A percentile compares a stretch with the other conserved stretches of the same genome.
Conservation (phyloP, 2,113 vertebrate species). For the Psilopogon haemacephalus region DNA sequence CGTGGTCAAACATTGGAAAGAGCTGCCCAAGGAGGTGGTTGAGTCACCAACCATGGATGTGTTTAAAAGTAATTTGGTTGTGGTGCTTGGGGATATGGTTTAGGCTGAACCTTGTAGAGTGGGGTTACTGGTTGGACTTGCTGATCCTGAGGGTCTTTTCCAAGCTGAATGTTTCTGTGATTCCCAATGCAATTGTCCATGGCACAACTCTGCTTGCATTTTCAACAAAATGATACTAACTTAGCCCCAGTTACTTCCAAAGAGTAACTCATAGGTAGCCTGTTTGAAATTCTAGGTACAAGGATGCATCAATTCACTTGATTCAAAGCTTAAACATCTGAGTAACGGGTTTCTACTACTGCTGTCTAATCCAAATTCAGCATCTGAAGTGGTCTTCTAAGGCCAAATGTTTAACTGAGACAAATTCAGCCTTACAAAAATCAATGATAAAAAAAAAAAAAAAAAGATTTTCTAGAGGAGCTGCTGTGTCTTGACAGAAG, state of each 20-base stretch:
- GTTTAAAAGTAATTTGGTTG: too few species aligned
- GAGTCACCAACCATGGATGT: too few species aligned
- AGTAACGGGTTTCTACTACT: background rate
- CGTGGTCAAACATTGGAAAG: too few species aligned
- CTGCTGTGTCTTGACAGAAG: background rate
- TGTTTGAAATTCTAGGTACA: background rate
- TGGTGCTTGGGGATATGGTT: too few species aligned
- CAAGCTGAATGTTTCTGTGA: too few species aligned
- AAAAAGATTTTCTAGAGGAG: background rate
- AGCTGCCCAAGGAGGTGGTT: too few species aligned
- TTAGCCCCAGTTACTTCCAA: background rate
- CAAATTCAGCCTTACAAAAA: constrained; percentile 9
- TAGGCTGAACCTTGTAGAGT: too few species aligned
- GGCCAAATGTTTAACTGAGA: background rate
- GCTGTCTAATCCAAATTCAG: background rate
- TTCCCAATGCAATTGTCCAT: background rate
- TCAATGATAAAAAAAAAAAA: background rate
- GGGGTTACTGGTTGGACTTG: too few species aligned
- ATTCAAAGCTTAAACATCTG: background rate
- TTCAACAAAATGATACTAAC: background rate
- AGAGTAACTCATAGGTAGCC: background rate
- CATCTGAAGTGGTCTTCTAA: background rate
- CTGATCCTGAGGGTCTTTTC: too few species aligned
- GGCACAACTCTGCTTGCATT: background rate
- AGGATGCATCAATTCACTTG: background rate